A percentile compares a stretch with the other conserved stretches of the same genome.
Conservation (phyloP, 2,797 vertebrate species). For the Crypturellus tataupa region DNA sequence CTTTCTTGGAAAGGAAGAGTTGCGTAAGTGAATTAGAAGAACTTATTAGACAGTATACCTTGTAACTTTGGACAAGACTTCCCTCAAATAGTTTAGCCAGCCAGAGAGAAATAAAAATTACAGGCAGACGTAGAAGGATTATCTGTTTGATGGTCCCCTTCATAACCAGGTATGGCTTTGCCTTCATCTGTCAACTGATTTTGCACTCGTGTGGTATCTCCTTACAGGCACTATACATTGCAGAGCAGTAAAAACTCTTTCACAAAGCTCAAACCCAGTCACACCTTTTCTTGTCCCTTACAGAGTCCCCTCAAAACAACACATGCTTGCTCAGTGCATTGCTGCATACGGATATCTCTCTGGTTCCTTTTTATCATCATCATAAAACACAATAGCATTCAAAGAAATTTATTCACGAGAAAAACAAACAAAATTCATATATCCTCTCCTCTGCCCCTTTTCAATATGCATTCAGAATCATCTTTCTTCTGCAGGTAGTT, state of each 20-base stretch:
- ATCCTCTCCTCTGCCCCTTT: neutral
- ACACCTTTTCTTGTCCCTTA: neutral
- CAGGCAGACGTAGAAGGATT: neutral
- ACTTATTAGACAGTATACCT: neutral
- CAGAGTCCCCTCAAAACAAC: neutral
- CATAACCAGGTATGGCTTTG: neutral
- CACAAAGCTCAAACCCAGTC: neutral
- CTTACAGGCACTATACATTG: neutral
- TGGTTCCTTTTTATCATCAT: neutral
- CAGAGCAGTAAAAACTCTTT: neutral
- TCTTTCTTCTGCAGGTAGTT: neutral
- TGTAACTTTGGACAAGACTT: neutral
- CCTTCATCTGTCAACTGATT: neutral
- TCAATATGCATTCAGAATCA: neutral
- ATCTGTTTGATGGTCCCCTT: neutral
- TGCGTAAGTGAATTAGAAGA: neutral
- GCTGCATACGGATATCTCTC: neutral
- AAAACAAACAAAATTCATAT: neutral
- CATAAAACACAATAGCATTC: neutral
- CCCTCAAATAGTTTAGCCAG: neutral
- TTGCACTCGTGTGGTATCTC: neutral
- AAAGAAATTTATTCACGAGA: neutral
- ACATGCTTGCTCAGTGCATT: neutral
- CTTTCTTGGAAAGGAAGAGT: no score
- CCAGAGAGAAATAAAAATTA: neutral